Evolutionary conservation across 2,113 vertebrate genomes (phyloP).

Genomic region (Odobenus rosmarus): DNA sequence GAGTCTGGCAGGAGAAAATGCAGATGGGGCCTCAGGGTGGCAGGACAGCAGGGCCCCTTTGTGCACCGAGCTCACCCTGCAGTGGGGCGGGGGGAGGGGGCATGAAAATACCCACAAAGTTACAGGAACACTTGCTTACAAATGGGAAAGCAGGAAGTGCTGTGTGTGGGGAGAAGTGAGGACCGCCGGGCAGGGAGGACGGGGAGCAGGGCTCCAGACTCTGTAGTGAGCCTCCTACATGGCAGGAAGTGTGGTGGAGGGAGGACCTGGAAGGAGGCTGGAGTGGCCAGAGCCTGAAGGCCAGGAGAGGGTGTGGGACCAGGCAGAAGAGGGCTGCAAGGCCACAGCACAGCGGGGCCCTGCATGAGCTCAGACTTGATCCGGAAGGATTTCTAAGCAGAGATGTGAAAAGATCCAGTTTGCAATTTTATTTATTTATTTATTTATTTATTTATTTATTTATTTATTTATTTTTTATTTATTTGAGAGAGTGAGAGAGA

Average conservation of each 20-base stretch:
- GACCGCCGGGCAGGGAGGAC: no score
- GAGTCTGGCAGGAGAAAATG: not conserved
- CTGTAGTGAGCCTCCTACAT: not conserved
- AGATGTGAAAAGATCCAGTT: not conserved
- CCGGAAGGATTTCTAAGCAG: not conserved
- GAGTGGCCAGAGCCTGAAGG: not conserved
- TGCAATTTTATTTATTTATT: no score
- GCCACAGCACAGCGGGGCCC: not conserved
- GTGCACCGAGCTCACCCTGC: not conserved
- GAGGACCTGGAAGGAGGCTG: not conserved
- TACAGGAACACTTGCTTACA: not conserved
- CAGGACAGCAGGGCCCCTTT: not conserved
- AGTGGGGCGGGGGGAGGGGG: not conserved
- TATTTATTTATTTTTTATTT: no score
- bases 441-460: no score
- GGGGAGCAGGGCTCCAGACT: not conserved
- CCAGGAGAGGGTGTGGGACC: not conserved
- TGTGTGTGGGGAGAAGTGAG: not conserved
- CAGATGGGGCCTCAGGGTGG: not conserved
- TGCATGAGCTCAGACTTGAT: fast-evolving
- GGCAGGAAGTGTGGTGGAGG: not conserved
- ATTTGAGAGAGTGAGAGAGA: no score
- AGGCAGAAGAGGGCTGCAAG: not conserved
- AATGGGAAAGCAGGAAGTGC: not conserved
- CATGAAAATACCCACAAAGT: fast-evolving